Evolutionary conservation across 2,113 vertebrate genomes (phyloP).

Genomic region (Electrona antarctica): DNA sequence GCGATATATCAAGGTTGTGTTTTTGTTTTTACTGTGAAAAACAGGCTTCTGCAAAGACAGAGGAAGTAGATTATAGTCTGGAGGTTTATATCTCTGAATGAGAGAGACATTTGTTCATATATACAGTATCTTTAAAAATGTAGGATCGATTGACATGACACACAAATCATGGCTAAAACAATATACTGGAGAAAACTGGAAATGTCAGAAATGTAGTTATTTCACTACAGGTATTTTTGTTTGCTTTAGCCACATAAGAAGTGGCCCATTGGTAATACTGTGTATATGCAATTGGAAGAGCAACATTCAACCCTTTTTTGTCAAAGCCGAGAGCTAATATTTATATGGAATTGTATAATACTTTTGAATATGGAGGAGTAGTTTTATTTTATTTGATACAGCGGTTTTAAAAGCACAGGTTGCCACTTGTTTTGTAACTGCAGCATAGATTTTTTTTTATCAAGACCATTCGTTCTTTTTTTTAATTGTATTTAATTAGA

Average conservation of each 20-base stretch:
- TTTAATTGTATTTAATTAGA: conserved; percentile 18
- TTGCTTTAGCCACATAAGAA: conserved; percentile 39
- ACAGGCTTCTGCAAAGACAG: conserved; percentile 33
- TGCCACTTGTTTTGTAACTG: conserved; percentile 47
- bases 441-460: conserved; percentile 23
- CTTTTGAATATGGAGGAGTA: conserved; percentile 1
- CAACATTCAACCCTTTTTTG: conserved; percentile 52
- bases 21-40: conserved; percentile 71
- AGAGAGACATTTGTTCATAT: conserved; percentile 48
- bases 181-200: conserved; percentile 76
- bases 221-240: conserved; percentile 30
- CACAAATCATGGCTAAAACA: conserved; percentile 22
- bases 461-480: conserved; percentile 30
- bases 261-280: conserved; percentile 39
- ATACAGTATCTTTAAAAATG: conserved; percentile 20
- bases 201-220: conserved; percentile 53
- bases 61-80: conserved; percentile 40
- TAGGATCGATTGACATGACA: conserved; percentile 14
- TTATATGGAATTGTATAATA: conserved; percentile 58
- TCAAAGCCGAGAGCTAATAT: conserved; percentile 68
- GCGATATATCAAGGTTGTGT: conserved; percentile 19
- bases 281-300: conserved; percentile 47
- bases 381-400: conserved; percentile 48
- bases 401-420: conserved; percentile 57
- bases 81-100: conserved; percentile 54